A percentile compares a stretch with the other conserved stretches of the same genome.
Evolutionary conservation across 2,888 invertebrate genomes (phyloP).

Genomic region (Acanthosepion esculentum): DNA sequence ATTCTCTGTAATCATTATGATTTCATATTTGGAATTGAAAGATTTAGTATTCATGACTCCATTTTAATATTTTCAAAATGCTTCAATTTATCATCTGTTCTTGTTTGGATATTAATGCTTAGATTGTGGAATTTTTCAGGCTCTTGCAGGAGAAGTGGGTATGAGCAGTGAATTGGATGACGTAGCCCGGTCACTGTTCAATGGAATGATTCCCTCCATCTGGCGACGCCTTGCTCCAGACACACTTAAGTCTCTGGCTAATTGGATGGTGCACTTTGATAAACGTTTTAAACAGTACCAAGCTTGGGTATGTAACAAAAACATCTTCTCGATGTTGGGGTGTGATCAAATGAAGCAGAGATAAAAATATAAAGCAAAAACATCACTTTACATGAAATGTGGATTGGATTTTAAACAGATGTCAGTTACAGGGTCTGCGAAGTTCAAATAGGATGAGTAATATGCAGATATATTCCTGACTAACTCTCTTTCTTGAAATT

Average conservation of each 20-base stretch:
- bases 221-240: slow-evolving; percentile 89
- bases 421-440: no score
- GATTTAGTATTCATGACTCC: background rate
- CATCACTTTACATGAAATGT: no score
- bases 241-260: slow-evolving; percentile 88
- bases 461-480: no score
- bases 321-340: background rate
- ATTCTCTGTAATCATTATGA: no score
- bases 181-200: slow-evolving; percentile 87
- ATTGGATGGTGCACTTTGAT: slow-evolving; percentile 92
- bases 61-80: no score
- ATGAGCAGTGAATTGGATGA: slow-evolving; percentile 91
- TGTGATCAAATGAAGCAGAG: no score
- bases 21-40: no score
- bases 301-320: slow-evolving; percentile 81
- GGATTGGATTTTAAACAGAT: no score
- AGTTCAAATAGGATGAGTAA: no score
- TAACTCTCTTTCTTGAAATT: no score
- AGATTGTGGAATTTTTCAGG: slow-evolving; percentile 76
- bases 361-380: no score
- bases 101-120: background rate
- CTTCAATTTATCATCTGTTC: background rate
- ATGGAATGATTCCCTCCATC: slow-evolving; percentile 86
- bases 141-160: slow-evolving; percentile 91
- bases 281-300: slow-evolving; percentile 83